A percentile compares a stretch with the other conserved stretches of the same genome.
phyloP scores from a whole-genome alignment of 2,888 invertebrate genomes.

The Petrolisthes cinctipes region DNA sequence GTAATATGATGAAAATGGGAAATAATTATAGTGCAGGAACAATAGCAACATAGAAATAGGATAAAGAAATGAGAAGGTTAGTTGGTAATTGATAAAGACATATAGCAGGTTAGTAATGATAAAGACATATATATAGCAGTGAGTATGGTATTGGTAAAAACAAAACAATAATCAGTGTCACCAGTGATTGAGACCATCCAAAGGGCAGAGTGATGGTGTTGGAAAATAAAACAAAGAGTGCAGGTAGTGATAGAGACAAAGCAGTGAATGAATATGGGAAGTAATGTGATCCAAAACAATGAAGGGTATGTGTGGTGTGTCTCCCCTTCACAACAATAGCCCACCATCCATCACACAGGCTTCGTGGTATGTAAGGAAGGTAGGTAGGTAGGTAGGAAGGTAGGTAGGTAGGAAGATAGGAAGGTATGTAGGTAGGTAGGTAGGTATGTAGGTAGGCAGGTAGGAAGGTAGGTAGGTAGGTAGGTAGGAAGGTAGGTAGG shows the following conservation, averaged over 20 bases:
- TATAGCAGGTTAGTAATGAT: background rate
- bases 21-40: background rate
- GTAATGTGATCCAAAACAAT: background rate
- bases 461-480: background rate
- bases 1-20: background rate
- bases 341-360: too few species aligned
- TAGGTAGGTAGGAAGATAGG: too few species aligned
- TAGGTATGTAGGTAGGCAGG: too few species aligned
- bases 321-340: too few species aligned
- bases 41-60: background rate
- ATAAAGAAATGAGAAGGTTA: background rate
- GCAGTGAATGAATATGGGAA: background rate
- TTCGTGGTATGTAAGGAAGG: too few species aligned
- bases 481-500: background rate
- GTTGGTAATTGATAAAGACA: background rate
- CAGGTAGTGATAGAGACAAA: slow-evolving; percentile 14
- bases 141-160: background rate
- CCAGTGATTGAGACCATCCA: background rate
- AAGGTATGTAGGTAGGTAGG: too few species aligned
- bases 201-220: background rate
- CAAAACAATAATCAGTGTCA: background rate
- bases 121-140: background rate
- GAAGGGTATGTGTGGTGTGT: background rate
- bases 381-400: too few species aligned
- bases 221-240: slow-evolving; percentile 1